These are phyloP conservation scores for Zaprionus nigranus DNA, from an alignment of 1,140 invertebrate genomes.

Conservation along the genomic window DNA sequence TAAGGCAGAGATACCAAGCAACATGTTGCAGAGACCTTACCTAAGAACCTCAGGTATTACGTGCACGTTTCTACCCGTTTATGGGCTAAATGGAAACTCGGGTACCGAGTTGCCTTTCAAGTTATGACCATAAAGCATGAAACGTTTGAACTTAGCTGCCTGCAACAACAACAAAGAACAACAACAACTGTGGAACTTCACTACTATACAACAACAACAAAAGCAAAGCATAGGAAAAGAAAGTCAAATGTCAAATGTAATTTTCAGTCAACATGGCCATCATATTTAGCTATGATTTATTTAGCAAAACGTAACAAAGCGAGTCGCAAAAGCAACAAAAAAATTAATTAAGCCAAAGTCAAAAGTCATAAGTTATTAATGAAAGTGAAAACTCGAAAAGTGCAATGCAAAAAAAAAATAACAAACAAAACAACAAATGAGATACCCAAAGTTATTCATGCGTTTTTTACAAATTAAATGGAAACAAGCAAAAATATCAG, in stretches of 20 bases:
- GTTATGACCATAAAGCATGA: constrained; percentile 40
- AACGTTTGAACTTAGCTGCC: constrained; percentile 45
- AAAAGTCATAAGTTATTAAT: constrained; percentile 60
- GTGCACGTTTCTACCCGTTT: constrained; percentile 52
- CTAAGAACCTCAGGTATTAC: constrained; percentile 36
- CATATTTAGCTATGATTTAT: constrained; percentile 59
- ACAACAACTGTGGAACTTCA: not conserved
- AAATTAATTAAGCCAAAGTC: constrained; percentile 69
- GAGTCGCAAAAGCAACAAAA: constrained; percentile 10
- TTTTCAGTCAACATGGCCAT: constrained; percentile 40
- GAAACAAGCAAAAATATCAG: constrained; percentile 5
- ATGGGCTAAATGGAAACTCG: constrained; percentile 40
- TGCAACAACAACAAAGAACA: constrained; percentile 4
- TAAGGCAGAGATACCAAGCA: not conserved
- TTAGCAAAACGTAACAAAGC: constrained; percentile 40
- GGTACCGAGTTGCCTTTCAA: constrained; percentile 38
- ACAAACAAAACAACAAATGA: too few relatives aligned
- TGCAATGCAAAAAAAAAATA: constrained; percentile 7
- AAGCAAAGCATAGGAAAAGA: constrained; percentile 45
- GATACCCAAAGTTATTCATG: not conserved
- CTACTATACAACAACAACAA: not conserved
- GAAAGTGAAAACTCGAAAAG: constrained; percentile 63
- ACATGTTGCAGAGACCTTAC: constrained; percentile 2
- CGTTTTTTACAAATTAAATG: constrained; percentile 19
- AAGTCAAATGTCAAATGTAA: constrained; percentile 60